Conservation (phyloP, 1,140 invertebrate species). For the Eubasilissa regina region DNA sequence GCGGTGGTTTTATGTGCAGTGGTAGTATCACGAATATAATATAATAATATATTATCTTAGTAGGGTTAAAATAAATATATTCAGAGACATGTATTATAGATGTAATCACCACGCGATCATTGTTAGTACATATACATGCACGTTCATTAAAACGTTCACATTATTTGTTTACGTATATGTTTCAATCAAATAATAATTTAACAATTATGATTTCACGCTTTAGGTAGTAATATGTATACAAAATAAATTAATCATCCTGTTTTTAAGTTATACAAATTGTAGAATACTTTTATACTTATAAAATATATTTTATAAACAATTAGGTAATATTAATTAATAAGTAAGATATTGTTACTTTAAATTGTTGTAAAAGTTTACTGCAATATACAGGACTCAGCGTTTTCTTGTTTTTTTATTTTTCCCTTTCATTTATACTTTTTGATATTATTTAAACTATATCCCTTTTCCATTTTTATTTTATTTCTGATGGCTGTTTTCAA, state of each 20-base stretch:
- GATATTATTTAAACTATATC: no score
- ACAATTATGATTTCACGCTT: neutral
- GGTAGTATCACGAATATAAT: no score
- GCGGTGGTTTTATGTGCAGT: no score
- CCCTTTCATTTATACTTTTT: neutral
- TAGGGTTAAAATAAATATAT: neutral
- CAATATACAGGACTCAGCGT: constrained; percentile 29
- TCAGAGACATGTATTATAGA: neutral
- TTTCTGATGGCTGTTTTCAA: no score
- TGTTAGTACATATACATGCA: constrained; percentile 10
- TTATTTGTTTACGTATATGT: constrained; percentile 7
- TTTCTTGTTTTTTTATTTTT: neutral
- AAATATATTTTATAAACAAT: constrained; percentile 40
- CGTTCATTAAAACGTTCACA: constrained; percentile 23
- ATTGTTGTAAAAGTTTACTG: constrained; percentile 30
- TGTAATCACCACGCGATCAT: neutral
- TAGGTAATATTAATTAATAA: constrained; percentile 14
- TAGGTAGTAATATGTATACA: neutral
- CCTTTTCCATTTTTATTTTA: no score
- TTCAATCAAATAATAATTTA: constrained; percentile 26
- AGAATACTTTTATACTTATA: constrained; percentile 39
- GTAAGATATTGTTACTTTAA: constrained; percentile 25
- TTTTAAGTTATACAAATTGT: constrained; percentile 27
- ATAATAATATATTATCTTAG: no score
- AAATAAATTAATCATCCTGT: neutral